Evolutionary conservation across 2,113 vertebrate genomes (phyloP).

Genomic region (Garra rufa): DNA sequence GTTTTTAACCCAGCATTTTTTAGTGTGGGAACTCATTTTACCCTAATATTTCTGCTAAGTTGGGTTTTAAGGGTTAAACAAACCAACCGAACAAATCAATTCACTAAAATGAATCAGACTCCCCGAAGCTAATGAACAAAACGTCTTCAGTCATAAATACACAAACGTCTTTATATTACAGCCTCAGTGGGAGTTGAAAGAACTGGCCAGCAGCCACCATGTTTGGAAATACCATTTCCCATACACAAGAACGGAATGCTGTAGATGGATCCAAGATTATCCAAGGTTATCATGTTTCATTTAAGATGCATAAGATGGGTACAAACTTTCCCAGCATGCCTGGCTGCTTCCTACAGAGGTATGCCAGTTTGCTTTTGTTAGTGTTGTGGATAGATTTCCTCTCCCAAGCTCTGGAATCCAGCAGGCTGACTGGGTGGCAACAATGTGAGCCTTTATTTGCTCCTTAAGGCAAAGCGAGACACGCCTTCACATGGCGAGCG

Average conservation of each 20-base stretch:
- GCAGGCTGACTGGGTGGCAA: constrained; percentile 59
- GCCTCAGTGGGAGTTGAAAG: constrained; percentile 62
- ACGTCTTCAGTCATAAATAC: not conserved
- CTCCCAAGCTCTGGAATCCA: constrained; percentile 63
- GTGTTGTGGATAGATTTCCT: constrained; percentile 67
- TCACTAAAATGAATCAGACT: not conserved
- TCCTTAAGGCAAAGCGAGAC: constrained; percentile 52
- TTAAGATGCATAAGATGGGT: constrained; percentile 28
- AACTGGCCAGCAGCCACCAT: constrained; percentile 38
- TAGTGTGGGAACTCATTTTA: no score
- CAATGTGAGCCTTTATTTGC: constrained; percentile 66
- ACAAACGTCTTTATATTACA: constrained; percentile 34
- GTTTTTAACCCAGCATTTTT: no score
- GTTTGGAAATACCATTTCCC: constrained; percentile 51
- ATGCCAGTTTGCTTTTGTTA: constrained; percentile 69
- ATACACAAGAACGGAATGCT: constrained; percentile 55
- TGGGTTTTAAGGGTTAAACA: not conserved
- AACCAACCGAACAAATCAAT: not conserved
- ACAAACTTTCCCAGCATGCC: constrained; percentile 69
- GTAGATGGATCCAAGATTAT: constrained; percentile 38
- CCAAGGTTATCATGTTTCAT: constrained; percentile 41
- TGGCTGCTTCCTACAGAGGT: constrained; percentile 58
- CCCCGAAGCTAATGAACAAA: not conserved
- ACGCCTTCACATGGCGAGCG: constrained; percentile 22
- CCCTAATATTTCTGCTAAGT: not conserved